Evolutionary conservation across 2,113 vertebrate species (phyloP), one percentile per base, ranked within the genome.

Genomic region (Jaculus jaculus): DNA sequence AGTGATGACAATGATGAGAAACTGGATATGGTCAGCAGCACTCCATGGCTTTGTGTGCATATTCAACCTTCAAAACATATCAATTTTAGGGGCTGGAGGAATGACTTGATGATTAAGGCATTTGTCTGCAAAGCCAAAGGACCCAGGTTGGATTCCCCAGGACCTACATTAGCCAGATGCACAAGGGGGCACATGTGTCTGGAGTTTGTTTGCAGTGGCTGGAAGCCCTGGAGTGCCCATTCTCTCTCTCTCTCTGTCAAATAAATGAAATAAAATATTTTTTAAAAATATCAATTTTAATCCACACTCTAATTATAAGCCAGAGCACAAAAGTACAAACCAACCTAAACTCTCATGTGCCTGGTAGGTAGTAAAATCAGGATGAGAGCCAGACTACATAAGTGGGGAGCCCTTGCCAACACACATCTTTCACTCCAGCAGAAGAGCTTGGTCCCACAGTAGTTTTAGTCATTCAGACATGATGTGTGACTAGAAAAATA

Each of bases 281-380:
- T n/a, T n/a, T n/a, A n/a, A n/a, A n/a, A n/a, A 75, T 15, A 2
- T 60, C 7, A 9, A 2, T 87, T 92, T 65, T 58, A 60, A 9
- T 60, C 13, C 28, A 30, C 2, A 9, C 72, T 0, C 24, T 63
- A 8, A 30, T 82, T 34, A 47, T 54, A 85, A 34, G 18, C 3
- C 18, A 39, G 63, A 58, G 21, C 28, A 37, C 47, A 9, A 26
- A 47, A 54, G 30, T 11, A 34, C 13, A 89, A 82, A 15, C 24
- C 11, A 47, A 15, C 4, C 4, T 18, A n/a, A 39, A 61, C 23
- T 24, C 10, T 81, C 6, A 12, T 13, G 0, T 7, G 7, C 7
- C 26, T 10, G n/a, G 17, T 1, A 18, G 37, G 9, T 72, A 16
- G n/a, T 54, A 21, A 69, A 32, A 15, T 1, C 1, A 26, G 63